Conservation (phyloP, 2,113 vertebrate genomes). For the Cyphomyrus plagiostoma region DNA sequence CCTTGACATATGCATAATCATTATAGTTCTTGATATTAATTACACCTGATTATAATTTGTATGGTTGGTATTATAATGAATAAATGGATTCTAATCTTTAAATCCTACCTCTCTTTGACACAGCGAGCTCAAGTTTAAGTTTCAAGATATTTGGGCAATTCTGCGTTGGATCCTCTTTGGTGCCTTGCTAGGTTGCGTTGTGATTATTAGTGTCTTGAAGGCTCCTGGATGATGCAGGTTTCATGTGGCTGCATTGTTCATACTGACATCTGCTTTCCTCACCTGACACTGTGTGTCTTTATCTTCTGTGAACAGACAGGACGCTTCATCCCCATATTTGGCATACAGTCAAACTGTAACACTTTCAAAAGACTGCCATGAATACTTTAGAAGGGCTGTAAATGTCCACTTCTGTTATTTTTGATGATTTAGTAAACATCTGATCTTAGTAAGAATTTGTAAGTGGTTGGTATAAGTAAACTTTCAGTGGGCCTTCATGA, state of each 20-base stretch:
- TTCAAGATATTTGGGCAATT: slow-evolving; percentile 30
- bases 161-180: slow-evolving; percentile 50
- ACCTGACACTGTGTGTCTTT: background rate
- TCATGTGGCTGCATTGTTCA: background rate
- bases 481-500: background rate
- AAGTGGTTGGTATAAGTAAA: background rate
- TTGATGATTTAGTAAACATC: background rate
- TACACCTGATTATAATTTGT: background rate
- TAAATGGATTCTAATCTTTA: background rate
- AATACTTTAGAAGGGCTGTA: background rate
- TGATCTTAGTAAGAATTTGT: background rate
- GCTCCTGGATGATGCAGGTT: background rate
- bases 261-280: background rate
- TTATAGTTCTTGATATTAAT: background rate
- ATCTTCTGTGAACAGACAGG: background rate
- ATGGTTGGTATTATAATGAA: background rate
- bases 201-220: background rate
- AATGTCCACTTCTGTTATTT: background rate
- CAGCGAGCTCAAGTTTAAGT: background rate
- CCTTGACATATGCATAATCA: background rate
- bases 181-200: slow-evolving; percentile 30
- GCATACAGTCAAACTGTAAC: background rate
- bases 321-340: background rate
- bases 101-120: background rate
- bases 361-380: background rate